Conservation (phyloP, 92 coral and sea anemone species). For the Bergia sp. region DNA sequence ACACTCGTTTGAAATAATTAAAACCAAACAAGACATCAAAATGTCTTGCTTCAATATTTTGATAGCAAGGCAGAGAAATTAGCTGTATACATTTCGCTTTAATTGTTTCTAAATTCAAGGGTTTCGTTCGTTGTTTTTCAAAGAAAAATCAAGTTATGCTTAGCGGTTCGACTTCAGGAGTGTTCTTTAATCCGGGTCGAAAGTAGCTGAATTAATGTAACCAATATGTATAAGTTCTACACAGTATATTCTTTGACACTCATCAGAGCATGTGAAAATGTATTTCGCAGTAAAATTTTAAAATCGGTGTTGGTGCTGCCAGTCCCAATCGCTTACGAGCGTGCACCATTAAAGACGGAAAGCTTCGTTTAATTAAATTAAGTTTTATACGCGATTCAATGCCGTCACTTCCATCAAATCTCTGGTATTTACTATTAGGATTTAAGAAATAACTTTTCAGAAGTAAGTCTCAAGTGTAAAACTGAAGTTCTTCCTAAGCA, state of each 20-base stretch:
- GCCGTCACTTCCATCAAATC: background rate
- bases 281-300: background rate
- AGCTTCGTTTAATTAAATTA: too few species aligned
- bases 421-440: background rate
- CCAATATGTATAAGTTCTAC: background rate
- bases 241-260: background rate
- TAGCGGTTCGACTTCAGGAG: background rate
- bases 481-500: background rate
- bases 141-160: background rate
- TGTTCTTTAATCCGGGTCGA: too few species aligned
- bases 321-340: background rate
- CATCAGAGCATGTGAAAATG: background rate
- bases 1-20: background rate
- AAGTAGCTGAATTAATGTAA: background rate
- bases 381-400: background rate
- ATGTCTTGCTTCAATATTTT: background rate
- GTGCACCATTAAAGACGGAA: background rate
- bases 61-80: background rate
- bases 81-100: background rate
- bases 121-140: too few species aligned
- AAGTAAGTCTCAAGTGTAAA: background rate
- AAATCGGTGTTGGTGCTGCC: background rate
- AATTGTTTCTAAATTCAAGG: too few species aligned
- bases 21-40: background rate
- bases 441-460: too few species aligned